phyloP scores from a whole-genome alignment of 2,113 vertebrate genomes.

The Hyaena hyaena region DNA sequence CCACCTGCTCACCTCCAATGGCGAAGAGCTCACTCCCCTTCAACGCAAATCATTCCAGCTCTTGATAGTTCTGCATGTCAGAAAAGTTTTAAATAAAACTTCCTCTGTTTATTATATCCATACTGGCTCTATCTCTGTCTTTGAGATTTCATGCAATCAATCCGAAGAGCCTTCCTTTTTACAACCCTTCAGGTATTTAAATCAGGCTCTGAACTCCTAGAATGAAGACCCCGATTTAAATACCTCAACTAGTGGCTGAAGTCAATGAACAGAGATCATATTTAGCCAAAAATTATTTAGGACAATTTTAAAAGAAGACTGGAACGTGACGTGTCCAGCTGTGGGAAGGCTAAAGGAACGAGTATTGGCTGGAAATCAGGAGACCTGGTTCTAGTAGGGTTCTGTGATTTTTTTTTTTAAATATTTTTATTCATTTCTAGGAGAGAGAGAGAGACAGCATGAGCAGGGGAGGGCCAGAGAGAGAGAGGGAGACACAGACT shows the following conservation, averaged over 20 bases:
- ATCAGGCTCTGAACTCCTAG: not conserved
- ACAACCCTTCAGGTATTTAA: not conserved
- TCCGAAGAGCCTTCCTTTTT: not conserved
- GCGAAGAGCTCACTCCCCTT: not conserved
- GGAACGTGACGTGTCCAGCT: not conserved
- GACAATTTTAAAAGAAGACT: not conserved
- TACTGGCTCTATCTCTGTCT: conserved; percentile 20
- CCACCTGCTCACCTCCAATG: not conserved
- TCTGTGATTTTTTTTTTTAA: not conserved
- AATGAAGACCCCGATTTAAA: not conserved
- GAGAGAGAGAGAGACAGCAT: too few species aligned
- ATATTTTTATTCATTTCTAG: too few species aligned
- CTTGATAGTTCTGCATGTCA: not conserved
- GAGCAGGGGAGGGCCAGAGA: too few species aligned
- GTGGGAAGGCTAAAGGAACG: not conserved
- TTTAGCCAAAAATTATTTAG: not conserved
- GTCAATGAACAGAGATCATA: not conserved
- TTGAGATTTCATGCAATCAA: not conserved
- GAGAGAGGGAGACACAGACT: too few species aligned
- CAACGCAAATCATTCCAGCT: not conserved
- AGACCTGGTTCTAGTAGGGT: not conserved
- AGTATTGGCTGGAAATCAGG: not conserved
- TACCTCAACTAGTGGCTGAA: not conserved
- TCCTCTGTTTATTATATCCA: not conserved
- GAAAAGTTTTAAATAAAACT: not conserved